phyloP scores from a whole-genome alignment of 2,888 invertebrate genomes.

The Byasa hedistus region DNA sequence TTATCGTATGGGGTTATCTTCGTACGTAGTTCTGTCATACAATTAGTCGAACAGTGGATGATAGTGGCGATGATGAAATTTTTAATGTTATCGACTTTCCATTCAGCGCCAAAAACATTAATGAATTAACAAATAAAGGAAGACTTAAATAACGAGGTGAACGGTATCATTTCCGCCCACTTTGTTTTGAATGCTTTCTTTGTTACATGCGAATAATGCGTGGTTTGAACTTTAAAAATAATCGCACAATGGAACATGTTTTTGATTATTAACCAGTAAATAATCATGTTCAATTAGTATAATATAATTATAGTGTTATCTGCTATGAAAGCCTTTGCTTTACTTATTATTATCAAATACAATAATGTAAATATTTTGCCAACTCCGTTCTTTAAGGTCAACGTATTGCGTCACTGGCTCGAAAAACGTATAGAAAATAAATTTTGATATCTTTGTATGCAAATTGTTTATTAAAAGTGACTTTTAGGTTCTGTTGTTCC shows the following conservation, averaged over 20 bases:
- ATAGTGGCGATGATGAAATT: conserved; percentile 4
- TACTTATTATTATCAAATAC: background rate
- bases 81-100: conserved; percentile 7
- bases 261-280: background rate
- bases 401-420: background rate
- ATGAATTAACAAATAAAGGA: conserved; percentile 2
- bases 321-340: background rate
- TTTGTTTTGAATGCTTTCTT: conserved; percentile 29
- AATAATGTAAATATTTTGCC: background rate
- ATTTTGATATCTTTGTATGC: background rate
- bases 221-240: conserved; percentile 5
- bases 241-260: background rate
- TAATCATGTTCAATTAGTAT: background rate
- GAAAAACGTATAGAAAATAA: conserved; percentile 1
- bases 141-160: conserved; percentile 22
- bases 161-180: conserved; percentile 28
- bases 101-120: background rate
- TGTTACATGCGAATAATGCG: conserved; percentile 17
- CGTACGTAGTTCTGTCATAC: background rate
- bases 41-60: background rate
- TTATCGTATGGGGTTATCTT: conserved; percentile 1
- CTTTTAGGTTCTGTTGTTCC: background rate
- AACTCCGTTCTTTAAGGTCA: background rate
- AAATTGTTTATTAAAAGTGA: background rate
- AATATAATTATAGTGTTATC: background rate